Conservation (phyloP, 2,113 vertebrate genomes). For the Arenaria interpres region DNA sequence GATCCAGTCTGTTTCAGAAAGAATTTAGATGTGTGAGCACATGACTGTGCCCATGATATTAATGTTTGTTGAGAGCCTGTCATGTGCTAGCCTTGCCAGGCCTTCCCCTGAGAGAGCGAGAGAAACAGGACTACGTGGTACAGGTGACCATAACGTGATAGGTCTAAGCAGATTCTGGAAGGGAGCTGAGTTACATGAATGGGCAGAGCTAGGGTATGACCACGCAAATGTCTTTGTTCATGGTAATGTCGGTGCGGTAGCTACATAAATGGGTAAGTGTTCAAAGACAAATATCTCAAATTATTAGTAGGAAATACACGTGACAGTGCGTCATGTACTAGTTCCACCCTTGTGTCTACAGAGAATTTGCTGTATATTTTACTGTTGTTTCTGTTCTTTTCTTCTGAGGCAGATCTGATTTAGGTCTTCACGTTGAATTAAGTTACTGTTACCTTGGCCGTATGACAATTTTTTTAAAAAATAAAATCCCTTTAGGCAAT, state of each 20-base stretch:
- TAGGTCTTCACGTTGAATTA: not conserved
- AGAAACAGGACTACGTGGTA: not conserved
- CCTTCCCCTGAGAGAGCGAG: not conserved
- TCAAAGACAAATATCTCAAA: not conserved
- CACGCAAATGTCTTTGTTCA: not conserved
- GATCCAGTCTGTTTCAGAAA: not conserved
- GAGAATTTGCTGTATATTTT: not conserved
- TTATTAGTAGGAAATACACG: not conserved
- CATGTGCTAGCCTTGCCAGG: not conserved
- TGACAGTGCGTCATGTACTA: not conserved
- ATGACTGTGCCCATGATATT: not conserved
- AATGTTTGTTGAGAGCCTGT: not conserved
- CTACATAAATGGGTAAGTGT: not conserved
- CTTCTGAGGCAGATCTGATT: not conserved
- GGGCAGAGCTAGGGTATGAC: not conserved
- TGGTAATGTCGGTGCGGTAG: not conserved
- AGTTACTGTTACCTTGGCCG: not conserved
- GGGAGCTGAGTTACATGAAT: not conserved
- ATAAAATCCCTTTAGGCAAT: not conserved
- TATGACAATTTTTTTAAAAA: not conserved
- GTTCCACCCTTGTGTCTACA: not conserved
- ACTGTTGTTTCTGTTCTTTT: not conserved
- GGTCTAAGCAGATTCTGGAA: not conserved
- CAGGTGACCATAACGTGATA: not conserved
- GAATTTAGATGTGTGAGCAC: not conserved